Evolutionary conservation across 2,797 vertebrate genomes (phyloP), one percentile per base, ranked within the genome.

Genomic region (Taenioides sp.): DNA sequence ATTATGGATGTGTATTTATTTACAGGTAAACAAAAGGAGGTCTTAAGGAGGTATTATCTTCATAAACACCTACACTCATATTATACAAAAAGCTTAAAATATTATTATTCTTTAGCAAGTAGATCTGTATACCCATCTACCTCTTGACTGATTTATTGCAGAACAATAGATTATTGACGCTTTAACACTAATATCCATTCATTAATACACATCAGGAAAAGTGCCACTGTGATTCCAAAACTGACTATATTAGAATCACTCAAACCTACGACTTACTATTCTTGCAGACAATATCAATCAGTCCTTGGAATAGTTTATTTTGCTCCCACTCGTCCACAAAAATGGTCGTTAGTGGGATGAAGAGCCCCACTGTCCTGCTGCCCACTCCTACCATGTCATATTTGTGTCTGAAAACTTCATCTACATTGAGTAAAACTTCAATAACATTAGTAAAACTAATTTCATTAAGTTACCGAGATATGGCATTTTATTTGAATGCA

Each of bases 141-240:
- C 50, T 54, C 20, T 54, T 54, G 5, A n/a, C 20, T n/a, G 50
- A 20, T 7, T 54, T n/a, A n/a, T 54, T 47, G 25, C 64, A 76
- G 65, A 76, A 89, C 89, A 88, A 78, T 70, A 76, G 79, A 20
- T 73, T 88, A 87, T 86, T 90, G 77, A 87, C 67, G 22, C 52
- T 50, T 71, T 75, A 76, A 85, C 78, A 86, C 80, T 77, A 84
- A 84, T 86, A 87, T 81, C 80, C 78, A 87, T 90, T 68, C 82
- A 90, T 90, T 68, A 82, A 90, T 90, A 87, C 84, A 78, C 59
- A 84, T 90, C 92, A 84, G 89, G 88, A 91, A 87, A 85, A 91
- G 82, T 87, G 80, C 65, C 0, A 2, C 76, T 81, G 74, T 82
- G 79, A 77, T 81, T 83, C 69, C 60, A 27, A 67, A 83, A 85